Percentiles rank a stretch among this genome's conserved stretches.
These are phyloP conservation scores for Podarcis lilfordi DNA, from an alignment of 2,797 vertebrate species.

Conservation along the genomic window DNA sequence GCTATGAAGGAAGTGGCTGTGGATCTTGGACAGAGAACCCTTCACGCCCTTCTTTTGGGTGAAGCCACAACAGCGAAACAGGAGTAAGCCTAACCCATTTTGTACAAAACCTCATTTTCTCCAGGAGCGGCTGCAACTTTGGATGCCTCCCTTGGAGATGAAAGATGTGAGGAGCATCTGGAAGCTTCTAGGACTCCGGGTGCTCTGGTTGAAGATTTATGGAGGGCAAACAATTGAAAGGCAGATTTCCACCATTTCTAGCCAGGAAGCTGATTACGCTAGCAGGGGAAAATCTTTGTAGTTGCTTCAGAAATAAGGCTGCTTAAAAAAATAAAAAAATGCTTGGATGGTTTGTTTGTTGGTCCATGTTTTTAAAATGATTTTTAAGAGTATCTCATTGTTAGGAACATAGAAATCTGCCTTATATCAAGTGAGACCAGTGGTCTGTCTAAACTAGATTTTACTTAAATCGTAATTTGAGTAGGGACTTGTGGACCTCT, in stretches of 20 bases:
- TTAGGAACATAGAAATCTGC: too few relatives aligned
- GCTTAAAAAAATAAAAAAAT: not conserved
- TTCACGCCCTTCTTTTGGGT: not conserved
- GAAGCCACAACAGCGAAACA: not conserved
- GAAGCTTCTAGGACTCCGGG: constrained; percentile 3
- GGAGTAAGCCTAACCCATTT: not conserved
- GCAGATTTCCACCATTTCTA: not conserved
- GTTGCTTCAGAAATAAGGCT: too few relatives aligned
- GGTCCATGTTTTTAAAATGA: not conserved
- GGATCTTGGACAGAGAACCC: not conserved
- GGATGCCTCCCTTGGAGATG: not conserved
- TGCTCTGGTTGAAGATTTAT: not conserved
- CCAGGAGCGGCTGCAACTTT: not conserved
- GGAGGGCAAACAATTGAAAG: not conserved
- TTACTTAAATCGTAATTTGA: not conserved
- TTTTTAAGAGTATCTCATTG: not conserved
- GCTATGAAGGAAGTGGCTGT: not conserved
- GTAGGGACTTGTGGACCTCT: not conserved
- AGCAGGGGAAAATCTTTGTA: not conserved
- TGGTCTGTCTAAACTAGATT: too few relatives aligned
- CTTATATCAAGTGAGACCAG: too few relatives aligned
- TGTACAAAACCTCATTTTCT: not conserved
- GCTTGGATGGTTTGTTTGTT: not conserved
- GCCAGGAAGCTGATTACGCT: not conserved
- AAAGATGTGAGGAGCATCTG: not conserved